Conservation (phyloP, 2,797 vertebrate species). For the Trichosurus vulpecula region DNA sequence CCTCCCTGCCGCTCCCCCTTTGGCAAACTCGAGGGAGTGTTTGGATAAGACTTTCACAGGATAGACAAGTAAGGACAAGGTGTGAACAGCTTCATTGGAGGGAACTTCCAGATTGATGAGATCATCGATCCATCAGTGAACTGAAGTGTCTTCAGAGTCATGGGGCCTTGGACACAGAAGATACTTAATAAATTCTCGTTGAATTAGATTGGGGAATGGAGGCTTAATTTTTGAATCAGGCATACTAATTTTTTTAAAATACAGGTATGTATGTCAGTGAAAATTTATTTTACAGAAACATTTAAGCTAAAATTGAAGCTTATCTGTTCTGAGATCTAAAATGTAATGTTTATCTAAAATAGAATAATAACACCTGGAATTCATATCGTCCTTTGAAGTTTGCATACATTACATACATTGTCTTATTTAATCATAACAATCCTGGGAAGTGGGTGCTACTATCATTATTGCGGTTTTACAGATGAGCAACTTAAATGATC, state of each 20-base stretch:
- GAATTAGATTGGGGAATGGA: neutral
- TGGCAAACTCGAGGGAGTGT: neutral
- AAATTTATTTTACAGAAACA: neutral
- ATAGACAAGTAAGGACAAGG: neutral
- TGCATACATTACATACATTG: neutral
- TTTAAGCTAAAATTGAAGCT: constrained; percentile 37
- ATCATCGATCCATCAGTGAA: neutral
- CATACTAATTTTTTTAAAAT: neutral
- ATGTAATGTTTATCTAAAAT: neutral
- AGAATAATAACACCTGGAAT: neutral
- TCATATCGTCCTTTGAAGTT: neutral
- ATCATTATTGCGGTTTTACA: neutral
- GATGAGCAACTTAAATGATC: neutral
- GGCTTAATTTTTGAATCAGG: neutral
- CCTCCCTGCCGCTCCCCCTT: neutral
- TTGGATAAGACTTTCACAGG: neutral
- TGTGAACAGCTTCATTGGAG: neutral
- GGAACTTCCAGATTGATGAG: neutral
- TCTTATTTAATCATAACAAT: neutral
- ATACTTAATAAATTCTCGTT: neutral
- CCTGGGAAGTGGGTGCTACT: neutral
- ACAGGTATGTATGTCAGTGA: neutral
- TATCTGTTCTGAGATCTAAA: neutral
- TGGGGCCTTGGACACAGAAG: neutral
- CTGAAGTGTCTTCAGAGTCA: neutral